Evolutionary conservation across 2,888 invertebrate species (phyloP).

Genomic region (Eumerus sabulonum): DNA sequence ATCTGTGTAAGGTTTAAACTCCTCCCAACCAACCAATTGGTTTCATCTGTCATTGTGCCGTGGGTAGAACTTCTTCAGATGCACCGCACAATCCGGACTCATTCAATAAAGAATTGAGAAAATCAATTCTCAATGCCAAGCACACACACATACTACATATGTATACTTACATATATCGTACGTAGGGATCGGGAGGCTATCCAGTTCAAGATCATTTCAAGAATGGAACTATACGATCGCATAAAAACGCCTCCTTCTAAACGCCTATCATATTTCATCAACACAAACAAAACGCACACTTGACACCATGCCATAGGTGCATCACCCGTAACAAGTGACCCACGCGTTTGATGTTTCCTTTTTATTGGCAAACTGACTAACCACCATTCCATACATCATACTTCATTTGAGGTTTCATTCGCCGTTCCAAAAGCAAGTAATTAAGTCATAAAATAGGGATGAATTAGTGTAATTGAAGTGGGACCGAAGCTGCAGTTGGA

Average conservation of each 20-base stretch:
- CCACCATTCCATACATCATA: conserved; percentile 52
- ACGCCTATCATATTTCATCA: conserved; percentile 57
- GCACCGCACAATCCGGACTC: too few relatives aligned
- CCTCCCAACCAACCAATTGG: too few relatives aligned
- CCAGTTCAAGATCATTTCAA: too few relatives aligned
- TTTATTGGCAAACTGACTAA: conserved; percentile 22
- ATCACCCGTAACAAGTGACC: not conserved
- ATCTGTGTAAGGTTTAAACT: too few relatives aligned
- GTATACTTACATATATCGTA: not conserved
- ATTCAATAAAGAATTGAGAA: conserved; percentile 14
- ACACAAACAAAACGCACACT: conserved; percentile 24
- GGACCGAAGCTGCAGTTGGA: not conserved
- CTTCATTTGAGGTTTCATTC: conserved; percentile 66
- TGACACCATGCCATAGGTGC: not conserved
- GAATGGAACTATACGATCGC: conserved; percentile 43
- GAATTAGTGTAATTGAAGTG: conserved; percentile 73
- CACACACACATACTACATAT: not conserved
- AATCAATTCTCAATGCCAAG: conserved; percentile 24
- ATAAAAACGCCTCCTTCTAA: conserved; percentile 48
- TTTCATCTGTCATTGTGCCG: too few relatives aligned
- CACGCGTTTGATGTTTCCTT: conserved; percentile 3
- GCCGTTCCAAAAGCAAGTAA: conserved; percentile 70
- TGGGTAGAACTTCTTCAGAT: too few relatives aligned
- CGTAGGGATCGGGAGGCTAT: too few relatives aligned
- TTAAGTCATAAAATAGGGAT: conserved; percentile 74